Conservation (phyloP, 2,797 vertebrate species). For the Euphonia xanthogaster region DNA sequence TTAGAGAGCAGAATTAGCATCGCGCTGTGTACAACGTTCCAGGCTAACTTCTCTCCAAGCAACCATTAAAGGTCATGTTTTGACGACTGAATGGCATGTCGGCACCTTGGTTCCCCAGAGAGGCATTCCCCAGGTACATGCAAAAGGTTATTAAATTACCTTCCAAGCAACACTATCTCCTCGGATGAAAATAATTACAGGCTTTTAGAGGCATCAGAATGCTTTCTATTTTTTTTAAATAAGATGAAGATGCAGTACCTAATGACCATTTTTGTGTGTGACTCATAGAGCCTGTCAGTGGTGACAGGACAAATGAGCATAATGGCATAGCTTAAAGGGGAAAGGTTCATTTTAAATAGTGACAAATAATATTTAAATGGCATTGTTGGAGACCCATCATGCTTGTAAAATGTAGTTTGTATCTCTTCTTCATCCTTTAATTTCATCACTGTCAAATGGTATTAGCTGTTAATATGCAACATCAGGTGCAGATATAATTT, state of each 20-base stretch:
- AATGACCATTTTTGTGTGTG: conserved; percentile 98
- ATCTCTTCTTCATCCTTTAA: conserved; percentile 83
- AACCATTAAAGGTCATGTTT: conserved; percentile 99
- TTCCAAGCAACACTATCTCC: conserved; percentile 92
- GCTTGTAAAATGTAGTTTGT: conserved; percentile 88
- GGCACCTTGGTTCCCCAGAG: conserved; percentile 99
- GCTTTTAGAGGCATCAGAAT: conserved; percentile 94
- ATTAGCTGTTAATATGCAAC: conserved; percentile 82
- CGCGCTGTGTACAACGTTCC: conserved; percentile 87
- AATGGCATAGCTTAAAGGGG: conserved; percentile 96
- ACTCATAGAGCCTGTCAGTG: conserved; percentile 97
- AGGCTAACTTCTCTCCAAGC: conserved; percentile 97
- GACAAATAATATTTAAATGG: conserved; percentile 94
- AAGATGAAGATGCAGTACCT: conserved; percentile 97
- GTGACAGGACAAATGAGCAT: conserved; percentile 97
- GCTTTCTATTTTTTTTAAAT: conserved; percentile 89
- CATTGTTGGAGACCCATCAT: conserved; percentile 94
- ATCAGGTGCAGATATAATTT: conserved; percentile 83
- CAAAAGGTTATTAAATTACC: conserved; percentile 99
- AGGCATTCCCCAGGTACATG: conserved; percentile 99
- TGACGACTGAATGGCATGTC: conserved; percentile 99
- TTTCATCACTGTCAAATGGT: conserved; percentile 82
- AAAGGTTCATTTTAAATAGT: conserved; percentile 90
- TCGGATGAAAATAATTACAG: conserved; percentile 99
- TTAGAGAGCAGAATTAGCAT: conserved; percentile 98